A percentile compares a stretch with the other conserved stretches of the same genome.
These are phyloP conservation scores for Gobius niger DNA, from an alignment of 2,113 vertebrate species.

Conservation along the genomic window DNA sequence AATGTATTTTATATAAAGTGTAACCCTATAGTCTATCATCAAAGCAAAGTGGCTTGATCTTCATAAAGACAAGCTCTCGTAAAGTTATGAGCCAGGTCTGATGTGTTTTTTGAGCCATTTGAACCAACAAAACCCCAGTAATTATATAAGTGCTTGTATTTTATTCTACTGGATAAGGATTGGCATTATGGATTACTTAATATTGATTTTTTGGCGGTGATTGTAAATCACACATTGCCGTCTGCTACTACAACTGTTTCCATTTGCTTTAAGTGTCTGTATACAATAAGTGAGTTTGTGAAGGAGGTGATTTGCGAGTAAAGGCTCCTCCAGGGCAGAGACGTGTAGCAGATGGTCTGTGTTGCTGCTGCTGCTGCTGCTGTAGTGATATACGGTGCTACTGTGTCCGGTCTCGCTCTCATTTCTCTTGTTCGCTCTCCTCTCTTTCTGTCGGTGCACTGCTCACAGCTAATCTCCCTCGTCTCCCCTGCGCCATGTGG, in stretches of 20 bases:
- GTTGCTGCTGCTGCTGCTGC: background rate
- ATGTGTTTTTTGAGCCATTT: too few relatives aligned
- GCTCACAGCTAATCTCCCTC: conserved; percentile 29
- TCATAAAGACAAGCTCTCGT: too few relatives aligned
- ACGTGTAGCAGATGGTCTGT: conserved; percentile 28
- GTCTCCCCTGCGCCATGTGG: conserved; percentile 66
- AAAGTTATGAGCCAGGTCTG: too few relatives aligned
- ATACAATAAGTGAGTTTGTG: background rate
- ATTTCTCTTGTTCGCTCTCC: background rate
- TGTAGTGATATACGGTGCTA: conserved; percentile 15
- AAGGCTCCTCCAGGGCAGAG: background rate
- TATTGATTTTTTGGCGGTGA: too few relatives aligned
- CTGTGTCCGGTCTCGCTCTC: conserved; percentile 26
- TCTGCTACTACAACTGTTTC: background rate
- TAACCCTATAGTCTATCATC: too few relatives aligned
- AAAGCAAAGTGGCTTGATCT: too few relatives aligned
- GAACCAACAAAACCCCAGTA: too few relatives aligned
- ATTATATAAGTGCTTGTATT: too few relatives aligned
- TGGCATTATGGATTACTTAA: too few relatives aligned
- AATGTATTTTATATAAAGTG: too few relatives aligned
- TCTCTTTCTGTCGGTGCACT: conserved; percentile 13
- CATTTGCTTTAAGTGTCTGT: background rate
- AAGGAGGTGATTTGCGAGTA: conserved; percentile 10
- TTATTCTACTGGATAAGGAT: too few relatives aligned
- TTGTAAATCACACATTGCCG: background rate